A percentile compares a stretch with the other conserved stretches of the same genome.
Evolutionary conservation across 2,888 invertebrate species (phyloP).

Genomic region (Brenthis ino): DNA sequence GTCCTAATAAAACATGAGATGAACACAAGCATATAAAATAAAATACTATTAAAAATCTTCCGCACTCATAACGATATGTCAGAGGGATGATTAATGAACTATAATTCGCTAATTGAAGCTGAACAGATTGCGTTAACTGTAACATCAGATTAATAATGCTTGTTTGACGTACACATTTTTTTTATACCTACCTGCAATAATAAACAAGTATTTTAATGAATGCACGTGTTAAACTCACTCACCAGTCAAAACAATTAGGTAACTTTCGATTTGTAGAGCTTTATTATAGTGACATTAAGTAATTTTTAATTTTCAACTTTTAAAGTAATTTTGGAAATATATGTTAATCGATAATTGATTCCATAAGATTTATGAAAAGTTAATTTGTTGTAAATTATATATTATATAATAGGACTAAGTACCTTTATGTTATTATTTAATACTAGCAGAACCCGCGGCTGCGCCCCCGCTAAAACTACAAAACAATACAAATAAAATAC

Average conservation of each 20-base stretch:
- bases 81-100: constrained; percentile 24
- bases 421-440: too few relatives aligned
- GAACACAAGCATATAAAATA: not conserved
- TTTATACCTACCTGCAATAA: not conserved
- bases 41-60: constrained; percentile 12
- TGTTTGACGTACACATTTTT: not conserved
- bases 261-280: too few relatives aligned
- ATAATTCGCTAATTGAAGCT: constrained; percentile 28
- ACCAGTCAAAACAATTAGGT: constrained; percentile 1
- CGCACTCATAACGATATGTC: constrained; percentile 14
- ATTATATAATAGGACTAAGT: too few relatives aligned
- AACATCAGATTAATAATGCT: constrained; percentile 18
- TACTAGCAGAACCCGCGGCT: too few relatives aligned
- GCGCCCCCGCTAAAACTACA: too few relatives aligned
- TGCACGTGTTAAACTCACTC: not conserved
- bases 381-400: too few relatives aligned
- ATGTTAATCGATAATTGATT: too few relatives aligned
- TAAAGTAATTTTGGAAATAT: too few relatives aligned
- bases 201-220: not conserved
- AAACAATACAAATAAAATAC: too few relatives aligned
- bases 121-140: constrained; percentile 26
- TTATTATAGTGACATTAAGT: too few relatives aligned
- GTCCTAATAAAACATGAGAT: not conserved
- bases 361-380: too few relatives aligned
- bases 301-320: too few relatives aligned